Percentiles rank a stretch among this genome's conserved stretches.
These are phyloP conservation scores for Branchinecta lindahli DNA, from an alignment of 1,140 invertebrate genomes.

Conservation along the genomic window DNA sequence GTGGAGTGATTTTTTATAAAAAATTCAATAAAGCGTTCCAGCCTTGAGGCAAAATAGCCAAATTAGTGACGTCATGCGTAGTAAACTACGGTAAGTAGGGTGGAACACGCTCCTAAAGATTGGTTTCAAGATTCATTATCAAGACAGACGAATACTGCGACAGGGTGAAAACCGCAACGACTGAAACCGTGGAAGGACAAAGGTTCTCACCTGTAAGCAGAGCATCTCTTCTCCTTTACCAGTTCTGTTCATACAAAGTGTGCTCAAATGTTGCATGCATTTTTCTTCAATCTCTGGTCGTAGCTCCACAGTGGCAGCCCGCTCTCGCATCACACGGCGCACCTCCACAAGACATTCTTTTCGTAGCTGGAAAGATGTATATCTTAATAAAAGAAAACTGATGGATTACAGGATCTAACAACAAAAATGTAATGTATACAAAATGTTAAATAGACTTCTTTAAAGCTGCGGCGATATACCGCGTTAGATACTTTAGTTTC, in stretches of 20 bases:
- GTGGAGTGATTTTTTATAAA: too few relatives aligned
- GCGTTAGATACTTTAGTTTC: too few relatives aligned
- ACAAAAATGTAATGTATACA: constrained; percentile 30
- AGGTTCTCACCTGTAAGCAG: constrained; percentile 52
- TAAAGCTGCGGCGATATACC: background rate
- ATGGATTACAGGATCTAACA: constrained; percentile 7
- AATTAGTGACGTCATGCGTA: too few relatives aligned
- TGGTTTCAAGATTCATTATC: too few relatives aligned
- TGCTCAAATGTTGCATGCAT: constrained; percentile 70
- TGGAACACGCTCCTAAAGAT: too few relatives aligned
- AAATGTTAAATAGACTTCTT: background rate
- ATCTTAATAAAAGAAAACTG: too few relatives aligned
- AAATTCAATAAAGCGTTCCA: too few relatives aligned
- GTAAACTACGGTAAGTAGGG: too few relatives aligned
- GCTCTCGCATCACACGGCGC: constrained; percentile 71
- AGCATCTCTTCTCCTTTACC: constrained; percentile 72
- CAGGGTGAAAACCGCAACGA: too few relatives aligned
- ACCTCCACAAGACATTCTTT: constrained; percentile 50
- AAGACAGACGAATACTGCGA: too few relatives aligned
- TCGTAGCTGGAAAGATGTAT: constrained; percentile 26
- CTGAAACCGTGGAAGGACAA: too few relatives aligned
- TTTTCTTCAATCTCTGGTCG: constrained; percentile 81
- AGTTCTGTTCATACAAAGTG: constrained; percentile 64
- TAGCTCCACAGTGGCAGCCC: constrained; percentile 78
- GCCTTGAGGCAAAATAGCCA: too few relatives aligned